A percentile compares a stretch with the other conserved stretches of the same genome.
Conservation (phyloP, 2,113 vertebrate species). For the Platichthys stellatus region DNA sequence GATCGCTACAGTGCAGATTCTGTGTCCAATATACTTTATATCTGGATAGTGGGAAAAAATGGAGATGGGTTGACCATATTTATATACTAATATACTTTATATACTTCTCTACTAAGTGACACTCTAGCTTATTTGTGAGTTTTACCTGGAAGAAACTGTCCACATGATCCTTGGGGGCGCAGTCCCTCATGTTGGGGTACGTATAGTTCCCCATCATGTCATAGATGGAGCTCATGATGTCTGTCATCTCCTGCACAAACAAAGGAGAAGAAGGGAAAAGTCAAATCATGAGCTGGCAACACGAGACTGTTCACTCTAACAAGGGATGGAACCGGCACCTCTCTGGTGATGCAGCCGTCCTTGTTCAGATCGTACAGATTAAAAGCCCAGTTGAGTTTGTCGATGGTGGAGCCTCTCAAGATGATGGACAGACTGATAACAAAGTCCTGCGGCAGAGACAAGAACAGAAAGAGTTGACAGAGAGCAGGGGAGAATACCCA, state of each 20-base stretch:
- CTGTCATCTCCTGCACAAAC: conserved; percentile 92
- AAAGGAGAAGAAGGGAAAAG: conserved; percentile 6
- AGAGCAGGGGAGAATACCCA: background rate
- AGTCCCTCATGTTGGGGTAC: conserved; percentile 88
- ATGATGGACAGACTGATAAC: conserved; percentile 92
- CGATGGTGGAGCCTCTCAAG: conserved; percentile 90
- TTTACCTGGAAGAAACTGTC: conserved; percentile 95
- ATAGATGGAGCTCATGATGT: conserved; percentile 96
- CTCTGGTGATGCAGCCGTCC: conserved; percentile 97
- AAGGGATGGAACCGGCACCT: conserved; percentile 76
- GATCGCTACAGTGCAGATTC: too few relatives aligned
- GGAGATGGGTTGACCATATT: too few relatives aligned
- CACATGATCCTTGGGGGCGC: conserved; percentile 90
- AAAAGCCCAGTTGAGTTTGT: conserved; percentile 96
- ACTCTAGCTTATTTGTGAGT: background rate
- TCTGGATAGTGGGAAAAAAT: too few relatives aligned
- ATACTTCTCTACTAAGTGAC: too few relatives aligned
- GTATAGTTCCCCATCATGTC: conserved; percentile 98
- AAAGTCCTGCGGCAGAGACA: conserved; percentile 85
- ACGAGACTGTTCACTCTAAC: too few relatives aligned
- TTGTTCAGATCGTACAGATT: conserved; percentile 97
- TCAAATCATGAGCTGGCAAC: background rate
- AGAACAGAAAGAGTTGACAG: background rate
- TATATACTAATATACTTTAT: too few relatives aligned
- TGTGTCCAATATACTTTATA: too few relatives aligned